Base-by-base conservation (phyloP, 2,797 vertebrate genomes). In the Cercopithecus neglectus region DNA sequence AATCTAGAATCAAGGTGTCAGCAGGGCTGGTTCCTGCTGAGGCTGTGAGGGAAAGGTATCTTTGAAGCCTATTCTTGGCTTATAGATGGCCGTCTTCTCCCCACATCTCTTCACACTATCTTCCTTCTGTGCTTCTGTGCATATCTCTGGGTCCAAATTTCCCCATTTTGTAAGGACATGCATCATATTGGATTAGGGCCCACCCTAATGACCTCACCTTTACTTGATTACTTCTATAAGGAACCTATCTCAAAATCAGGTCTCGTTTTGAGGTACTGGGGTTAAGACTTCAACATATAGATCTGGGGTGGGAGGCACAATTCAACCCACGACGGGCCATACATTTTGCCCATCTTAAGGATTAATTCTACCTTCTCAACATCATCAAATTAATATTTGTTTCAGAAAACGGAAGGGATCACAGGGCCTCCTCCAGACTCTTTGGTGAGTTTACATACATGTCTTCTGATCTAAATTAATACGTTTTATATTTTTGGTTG, bases 351-450 rank as follows among this genome's bases (percentile, higher is more conserved):
- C 1, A n/a, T 80, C 36, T 21, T 74, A 82, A 84, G 33, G 41
- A 81, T 95, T 79, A 39, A 64, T 91, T 64, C 94, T 83, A 8
- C 57, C n/a, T 95, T 97, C 75, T 97, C 70, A 95, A 92, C 28
- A 80, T 89, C 30, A 81, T 74, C 96, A 97, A 97, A 97, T 78
- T 76, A 76, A 86, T 97, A 76, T 97, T 97, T 22, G 0, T 98
- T 99, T 97, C 97, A 99, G 99, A 98, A 98, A 98, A 98, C 98
- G 94, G 98, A 96, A 88, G 98, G 81, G 26, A 96, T 98, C 96
- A 96, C 95, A 2, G 91, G n/a, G 53, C 91, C 97, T 39, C 97
- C 92, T 90, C 84, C 97, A 85, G 84, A 24, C 39, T 86, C 98
- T 74, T 75, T 92, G 92, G 99, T 99, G 98, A 98, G 97, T 87